Evolutionary conservation across 2,888 invertebrate genomes (phyloP), one percentile per base, ranked within the genome.

Genomic region (Noctua fimbriata): DNA sequence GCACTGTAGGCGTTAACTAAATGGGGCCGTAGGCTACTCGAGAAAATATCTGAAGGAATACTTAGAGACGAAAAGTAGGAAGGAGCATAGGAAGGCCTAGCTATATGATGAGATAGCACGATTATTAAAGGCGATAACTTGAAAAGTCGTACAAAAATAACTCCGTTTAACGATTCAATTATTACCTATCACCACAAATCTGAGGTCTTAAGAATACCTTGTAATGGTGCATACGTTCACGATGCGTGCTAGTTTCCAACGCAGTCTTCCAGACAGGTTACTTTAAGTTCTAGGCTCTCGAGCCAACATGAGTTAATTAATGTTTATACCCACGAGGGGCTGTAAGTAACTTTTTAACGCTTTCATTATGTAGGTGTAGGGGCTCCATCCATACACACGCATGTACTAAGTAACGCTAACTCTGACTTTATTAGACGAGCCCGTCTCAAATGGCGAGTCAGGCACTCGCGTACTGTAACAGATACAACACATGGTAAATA

Each of bases 281-380:
- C 24, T 21, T 66, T 67, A 47, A 24, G 32, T 76, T 66, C 65
- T 52, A 75, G 21, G 16, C 55, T 76, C 58, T 9, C 24, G 6
- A n/a, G 36, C 16, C 16, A 44, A 24, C 5, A 36, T 36, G 18
- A 78, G 58, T 49, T 18, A 75, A 76, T 67, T 24, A 47, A 67
- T 24, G 0, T 28, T 67, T 14, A 16, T 18, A n/a, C 2, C n/a
- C 24, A 41, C 47, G 66, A 41, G 58, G 28, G 76, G 1, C 55
- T 76, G 47, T 60, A 41, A 14, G 49, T 67, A 69, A 28, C 14
- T 28, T 77, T 67, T 21, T 76, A 36, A 58, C 12, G 12, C 14
- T 12, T 67, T 76, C 32, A 66, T 32, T 32, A 2, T 18, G 14
- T 14, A 47, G 12, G 18, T 63, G 21, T 9, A 32, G 41, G 41